These are phyloP conservation scores for Myanophis thanlyinensis DNA, from an alignment of 2,113 vertebrate species.

Conservation along the genomic window DNA sequence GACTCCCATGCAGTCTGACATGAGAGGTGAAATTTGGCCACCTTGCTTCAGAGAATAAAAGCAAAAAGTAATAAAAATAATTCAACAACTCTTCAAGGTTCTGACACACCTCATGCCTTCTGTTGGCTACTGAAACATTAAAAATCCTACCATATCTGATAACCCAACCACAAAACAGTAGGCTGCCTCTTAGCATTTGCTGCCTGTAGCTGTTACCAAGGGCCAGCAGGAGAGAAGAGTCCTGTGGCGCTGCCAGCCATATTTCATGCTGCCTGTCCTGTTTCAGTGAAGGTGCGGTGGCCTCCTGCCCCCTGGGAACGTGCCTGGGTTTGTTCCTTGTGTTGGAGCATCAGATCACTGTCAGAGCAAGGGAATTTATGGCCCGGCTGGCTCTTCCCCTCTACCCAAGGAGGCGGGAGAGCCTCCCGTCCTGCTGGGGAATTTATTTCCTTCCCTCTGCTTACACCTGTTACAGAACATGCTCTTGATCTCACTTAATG, in stretches of 20 bases:
- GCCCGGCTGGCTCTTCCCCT: not conserved
- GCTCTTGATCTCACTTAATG: conserved; percentile 14
- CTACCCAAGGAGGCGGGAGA: not conserved
- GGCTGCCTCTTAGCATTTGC: not conserved
- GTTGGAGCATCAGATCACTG: conserved; percentile 14
- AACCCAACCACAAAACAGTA: not conserved
- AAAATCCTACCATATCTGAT: not conserved
- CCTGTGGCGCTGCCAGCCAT: not conserved
- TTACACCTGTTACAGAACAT: conserved; percentile 29
- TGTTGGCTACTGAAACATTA: not conserved
- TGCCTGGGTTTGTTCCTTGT: conserved; percentile 6
- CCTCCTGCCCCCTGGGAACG: conserved; percentile 8
- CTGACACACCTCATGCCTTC: not conserved
- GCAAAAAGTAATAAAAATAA: not conserved
- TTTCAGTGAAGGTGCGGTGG: not conserved
- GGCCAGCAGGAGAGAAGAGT: not conserved
- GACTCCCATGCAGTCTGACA: not conserved
- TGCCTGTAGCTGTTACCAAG: not conserved
- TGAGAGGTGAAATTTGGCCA: not conserved
- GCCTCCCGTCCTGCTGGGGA: not conserved
- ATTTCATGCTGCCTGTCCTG: conserved; percentile 8
- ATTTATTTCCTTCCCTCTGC: conserved; percentile 38
- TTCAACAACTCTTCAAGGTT: not conserved
- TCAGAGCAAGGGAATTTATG: conserved; percentile 12
- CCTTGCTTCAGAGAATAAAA: not conserved